Evolutionary conservation across 1,140 invertebrate species (phyloP), one percentile per base, ranked within the genome.

Genomic region (Danaus melanippus): DNA sequence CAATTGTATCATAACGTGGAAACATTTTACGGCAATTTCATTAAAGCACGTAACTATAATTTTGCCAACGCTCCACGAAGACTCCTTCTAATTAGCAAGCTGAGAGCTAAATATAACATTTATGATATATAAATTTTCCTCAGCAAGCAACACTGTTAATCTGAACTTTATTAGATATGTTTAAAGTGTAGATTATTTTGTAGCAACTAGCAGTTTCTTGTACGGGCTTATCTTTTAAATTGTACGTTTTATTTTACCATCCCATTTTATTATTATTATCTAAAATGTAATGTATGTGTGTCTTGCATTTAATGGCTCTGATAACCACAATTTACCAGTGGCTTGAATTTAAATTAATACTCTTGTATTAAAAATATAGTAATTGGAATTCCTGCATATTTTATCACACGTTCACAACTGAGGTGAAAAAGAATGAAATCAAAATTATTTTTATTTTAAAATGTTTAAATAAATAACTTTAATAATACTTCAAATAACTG

Each of bases 21-120:
- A 57, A 57, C 51, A 57, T 42, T 57, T 51, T 32, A 57, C 17
- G 11, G 12, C 56, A 46, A 21, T 44, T 51, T 46, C 51, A 51
- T 51, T 51, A 21, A 45, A 51, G 17, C 21, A 32, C 21, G 21
- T 32, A 32, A 32, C 21, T 32, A 32, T 32, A 32, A 32, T 56
- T 60, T 21, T 66, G 67, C 67, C 60, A 64, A 76, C 79, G 58
- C 41, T 83, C 69, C 77, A 52, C 54, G 63, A 74, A 78, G 73
- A 74, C 69, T 68, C 69, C 71, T 79, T 78, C 79, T 83, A 83
- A 84, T 84, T 84, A 84, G 78, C 78, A 83, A 81, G 76, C 80
- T 77, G 75, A 76, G 75, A 84, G 81, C 78, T 83, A 84, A 84
- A 84, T 84, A 84, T 84, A 79, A 83, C 81, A 83, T 83, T 84